Percentiles rank a stretch among this genome's conserved stretches.
These are phyloP conservation scores for Thaumetopoea pityocampa DNA, from an alignment of 1,140 invertebrate species.

Conservation along the genomic window DNA sequence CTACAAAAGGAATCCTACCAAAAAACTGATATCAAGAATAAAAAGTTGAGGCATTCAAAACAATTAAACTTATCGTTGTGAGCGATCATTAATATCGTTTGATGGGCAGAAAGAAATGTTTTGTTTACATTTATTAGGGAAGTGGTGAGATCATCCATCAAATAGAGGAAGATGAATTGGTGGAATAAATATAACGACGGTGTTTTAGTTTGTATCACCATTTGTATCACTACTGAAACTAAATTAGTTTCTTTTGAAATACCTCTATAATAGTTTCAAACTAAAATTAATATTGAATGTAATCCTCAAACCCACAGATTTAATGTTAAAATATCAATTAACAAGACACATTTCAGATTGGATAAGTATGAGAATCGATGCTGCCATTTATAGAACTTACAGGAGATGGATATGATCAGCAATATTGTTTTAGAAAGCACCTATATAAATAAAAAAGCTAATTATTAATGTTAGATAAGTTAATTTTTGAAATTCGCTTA, in stretches of 20 bases:
- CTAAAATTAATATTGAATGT: no score
- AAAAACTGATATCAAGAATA: slow-evolving; percentile 44
- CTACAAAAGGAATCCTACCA: slow-evolving; percentile 33
- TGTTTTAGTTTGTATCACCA: slow-evolving; percentile 30
- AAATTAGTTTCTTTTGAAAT: neutral
- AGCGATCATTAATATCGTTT: slow-evolving; percentile 58
- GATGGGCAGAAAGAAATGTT: slow-evolving; percentile 53
- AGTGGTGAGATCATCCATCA: slow-evolving; percentile 64
- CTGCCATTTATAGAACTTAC: no score
- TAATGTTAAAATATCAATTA: no score
- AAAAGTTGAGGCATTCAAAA: slow-evolving; percentile 43
- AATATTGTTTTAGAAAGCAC: no score
- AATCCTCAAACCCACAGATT: no score
- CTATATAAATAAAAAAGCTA: no score
- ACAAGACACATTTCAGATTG: no score
- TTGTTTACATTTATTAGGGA: slow-evolving; percentile 72
- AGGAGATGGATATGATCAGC: no score
- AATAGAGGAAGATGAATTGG: slow-evolving; percentile 50
- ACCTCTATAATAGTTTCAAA: no score
- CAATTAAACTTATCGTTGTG: slow-evolving; percentile 60
- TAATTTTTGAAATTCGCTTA: no score
- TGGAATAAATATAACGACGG: slow-evolving; percentile 24
- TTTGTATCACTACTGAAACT: neutral
- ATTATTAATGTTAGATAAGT: no score
- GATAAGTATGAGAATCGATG: no score